A percentile compares a stretch with the other conserved stretches of the same genome.
Conservation (phyloP, 1,140 invertebrate genomes). For the Leptopilina boulardi region DNA sequence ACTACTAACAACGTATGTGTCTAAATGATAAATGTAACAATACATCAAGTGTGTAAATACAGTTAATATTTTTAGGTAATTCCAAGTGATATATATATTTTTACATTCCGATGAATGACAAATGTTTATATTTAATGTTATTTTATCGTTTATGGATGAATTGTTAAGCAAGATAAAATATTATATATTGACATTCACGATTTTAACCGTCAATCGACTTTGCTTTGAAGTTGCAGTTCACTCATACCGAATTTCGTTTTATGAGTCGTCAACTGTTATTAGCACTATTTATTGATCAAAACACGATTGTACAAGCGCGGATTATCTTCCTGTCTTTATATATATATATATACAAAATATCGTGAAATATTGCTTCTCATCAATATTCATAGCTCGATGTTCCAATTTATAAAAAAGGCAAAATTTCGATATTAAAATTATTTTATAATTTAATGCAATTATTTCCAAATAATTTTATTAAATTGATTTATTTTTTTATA, state of each 20-base stretch:
- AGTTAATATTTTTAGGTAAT: not conserved
- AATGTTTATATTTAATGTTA: slow-evolving; percentile 2
- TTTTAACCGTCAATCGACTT: slow-evolving; percentile 2
- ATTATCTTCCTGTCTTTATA: slow-evolving; percentile 40
- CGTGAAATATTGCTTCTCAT: slow-evolving; percentile 40
- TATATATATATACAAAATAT: slow-evolving; percentile 1
- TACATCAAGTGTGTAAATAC: not conserved
- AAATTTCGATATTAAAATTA: not conserved
- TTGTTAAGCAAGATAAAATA: not conserved
- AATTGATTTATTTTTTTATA: too few relatives aligned
- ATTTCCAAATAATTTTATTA: not conserved
- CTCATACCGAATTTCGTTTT: slow-evolving; percentile 60
- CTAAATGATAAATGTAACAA: not conserved
- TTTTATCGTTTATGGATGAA: not conserved
- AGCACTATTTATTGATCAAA: slow-evolving; percentile 39
- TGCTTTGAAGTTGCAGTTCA: slow-evolving; percentile 31
- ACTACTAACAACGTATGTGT: not conserved
- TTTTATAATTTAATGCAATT: not conserved
- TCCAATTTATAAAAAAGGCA: not conserved
- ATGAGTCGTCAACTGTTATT: slow-evolving; percentile 59
- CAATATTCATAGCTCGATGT: not conserved
- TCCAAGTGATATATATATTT: not conserved
- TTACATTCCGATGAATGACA: not conserved
- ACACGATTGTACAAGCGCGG: slow-evolving; percentile 42
- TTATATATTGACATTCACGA: not conserved